phyloP scores from a whole-genome alignment of 2,797 vertebrate genomes.

The Sparidentex hasta region DNA sequence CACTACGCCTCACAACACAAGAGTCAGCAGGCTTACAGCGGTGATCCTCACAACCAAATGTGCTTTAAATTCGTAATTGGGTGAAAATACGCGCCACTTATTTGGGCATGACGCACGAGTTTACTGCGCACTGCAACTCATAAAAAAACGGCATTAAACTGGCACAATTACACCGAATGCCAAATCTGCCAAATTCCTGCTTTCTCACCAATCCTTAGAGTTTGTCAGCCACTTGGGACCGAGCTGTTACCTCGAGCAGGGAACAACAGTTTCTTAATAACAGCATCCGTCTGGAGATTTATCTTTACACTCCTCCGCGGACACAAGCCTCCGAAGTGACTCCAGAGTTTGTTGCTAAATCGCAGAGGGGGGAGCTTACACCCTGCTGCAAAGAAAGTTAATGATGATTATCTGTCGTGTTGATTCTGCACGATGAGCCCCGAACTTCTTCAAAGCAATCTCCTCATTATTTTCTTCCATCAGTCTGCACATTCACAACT shows the following conservation, averaged over 20 bases:
- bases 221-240: neutral
- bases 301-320: too few relatives aligned
- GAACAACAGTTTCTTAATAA: neutral
- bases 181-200: neutral
- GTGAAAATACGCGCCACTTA: neutral
- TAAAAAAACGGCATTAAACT: neutral
- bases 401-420: neutral
- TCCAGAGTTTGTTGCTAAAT: neutral
- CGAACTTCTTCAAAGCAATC: too few relatives aligned
- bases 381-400: neutral
- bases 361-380: neutral
- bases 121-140: neutral
- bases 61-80: neutral
- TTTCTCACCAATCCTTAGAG: neutral
- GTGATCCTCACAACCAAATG: neutral
- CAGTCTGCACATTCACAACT: neutral
- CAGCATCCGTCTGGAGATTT: neutral
- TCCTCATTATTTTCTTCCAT: neutral
- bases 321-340: neutral
- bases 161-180: neutral
- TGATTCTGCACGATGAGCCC: neutral
- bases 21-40: too few relatives aligned
- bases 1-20: neutral
- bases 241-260: neutral
- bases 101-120: too few relatives aligned